Percentiles rank a stretch among this genome's conserved stretches.
Conservation (phyloP, 2,888 invertebrate genomes). For the Archaeoteleia sp. region DNA sequence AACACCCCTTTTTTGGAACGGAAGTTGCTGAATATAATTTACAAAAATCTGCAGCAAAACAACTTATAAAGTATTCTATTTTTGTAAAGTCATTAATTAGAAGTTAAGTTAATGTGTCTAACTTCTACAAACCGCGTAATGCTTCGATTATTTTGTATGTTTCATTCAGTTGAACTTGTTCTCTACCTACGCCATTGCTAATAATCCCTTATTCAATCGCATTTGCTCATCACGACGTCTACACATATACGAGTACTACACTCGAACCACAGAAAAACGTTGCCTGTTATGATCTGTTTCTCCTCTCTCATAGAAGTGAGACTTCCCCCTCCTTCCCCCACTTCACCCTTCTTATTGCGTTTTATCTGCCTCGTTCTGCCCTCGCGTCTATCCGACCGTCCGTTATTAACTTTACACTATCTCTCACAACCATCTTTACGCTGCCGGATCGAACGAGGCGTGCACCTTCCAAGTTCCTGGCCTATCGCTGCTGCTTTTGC, state of each 20-base stretch:
- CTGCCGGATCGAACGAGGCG: constrained; percentile 67
- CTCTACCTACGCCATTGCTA: constrained; percentile 21
- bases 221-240: constrained; percentile 24
- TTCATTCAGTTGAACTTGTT: constrained; percentile 19
- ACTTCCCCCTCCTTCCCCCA: neutral
- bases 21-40: no score
- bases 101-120: neutral
- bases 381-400: constrained; percentile 66
- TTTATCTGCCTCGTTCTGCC: constrained; percentile 29
- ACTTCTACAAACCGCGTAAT: constrained; percentile 1
- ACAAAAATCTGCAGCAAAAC: no score
- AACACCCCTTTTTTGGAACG: no score
- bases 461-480: constrained; percentile 55
- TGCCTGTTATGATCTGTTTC: constrained; percentile 26
- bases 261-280: constrained; percentile 4
- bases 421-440: constrained; percentile 71
- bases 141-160: neutral
- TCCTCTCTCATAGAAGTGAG: constrained; percentile 16
- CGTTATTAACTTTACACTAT: constrained; percentile 72
- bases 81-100: no score
- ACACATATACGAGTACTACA: constrained; percentile 1
- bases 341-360: no score
- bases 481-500: constrained; percentile 31
- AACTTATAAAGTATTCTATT: no score
- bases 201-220: constrained; percentile 33